Evolutionary conservation across 2,113 vertebrate genomes (phyloP).

Genomic region (Todiramphus chloris): DNA sequence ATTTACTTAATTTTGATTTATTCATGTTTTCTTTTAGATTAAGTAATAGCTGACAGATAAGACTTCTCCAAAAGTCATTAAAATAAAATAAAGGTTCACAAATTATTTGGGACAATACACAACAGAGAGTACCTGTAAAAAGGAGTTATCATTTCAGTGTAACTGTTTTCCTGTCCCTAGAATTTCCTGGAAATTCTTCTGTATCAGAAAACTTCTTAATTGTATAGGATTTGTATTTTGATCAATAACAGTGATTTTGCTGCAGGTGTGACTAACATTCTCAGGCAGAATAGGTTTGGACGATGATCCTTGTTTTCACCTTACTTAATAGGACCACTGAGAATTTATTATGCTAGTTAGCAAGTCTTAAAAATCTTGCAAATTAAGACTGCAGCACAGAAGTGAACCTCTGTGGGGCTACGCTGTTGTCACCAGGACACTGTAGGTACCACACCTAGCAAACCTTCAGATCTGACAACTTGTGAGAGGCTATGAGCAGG

Average conservation of each 20-base stretch:
- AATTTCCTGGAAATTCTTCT: not conserved
- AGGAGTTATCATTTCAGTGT: not conserved
- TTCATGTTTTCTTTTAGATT: not conserved
- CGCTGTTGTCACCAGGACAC: not conserved
- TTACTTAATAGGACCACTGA: not conserved
- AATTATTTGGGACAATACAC: not conserved
- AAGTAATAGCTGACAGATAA: not conserved
- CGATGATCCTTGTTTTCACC: not conserved
- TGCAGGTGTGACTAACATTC: not conserved
- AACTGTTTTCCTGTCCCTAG: not conserved
- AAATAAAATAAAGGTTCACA: not conserved
- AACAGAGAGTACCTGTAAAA: not conserved
- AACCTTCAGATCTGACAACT: not conserved
- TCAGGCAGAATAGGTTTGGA: not conserved
- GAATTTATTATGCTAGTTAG: not conserved
- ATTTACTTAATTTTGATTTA: not conserved
- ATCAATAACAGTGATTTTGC: not conserved
- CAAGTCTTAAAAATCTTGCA: not conserved
- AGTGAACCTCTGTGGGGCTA: not conserved
- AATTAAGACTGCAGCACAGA: not conserved
- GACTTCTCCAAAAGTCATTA: not conserved
- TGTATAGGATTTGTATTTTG: not conserved
- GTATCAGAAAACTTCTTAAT: not conserved
- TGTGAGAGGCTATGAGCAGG: not conserved
- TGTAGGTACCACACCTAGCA: not conserved